Base-by-base conservation (phyloP, 1,140 invertebrate species). In the Gonioctena quinquepunctata region DNA sequence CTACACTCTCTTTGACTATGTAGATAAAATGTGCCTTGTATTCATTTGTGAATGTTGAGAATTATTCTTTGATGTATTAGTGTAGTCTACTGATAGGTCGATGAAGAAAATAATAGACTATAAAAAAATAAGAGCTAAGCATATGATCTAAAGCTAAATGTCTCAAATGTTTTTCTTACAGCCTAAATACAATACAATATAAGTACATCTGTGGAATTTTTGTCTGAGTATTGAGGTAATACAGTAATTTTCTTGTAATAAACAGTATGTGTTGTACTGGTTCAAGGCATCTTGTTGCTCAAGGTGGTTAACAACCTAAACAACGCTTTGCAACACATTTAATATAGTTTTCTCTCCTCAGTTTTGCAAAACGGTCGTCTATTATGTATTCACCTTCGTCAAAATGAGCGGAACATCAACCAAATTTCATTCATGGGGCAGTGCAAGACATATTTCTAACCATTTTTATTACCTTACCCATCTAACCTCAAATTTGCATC, bases 151-250 rank as follows among this genome's bases (percentile, higher is more conserved):
- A 75, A 79, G 75, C 78, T 79, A 79, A 76, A 68, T 68, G 69
- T 74, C 75, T 73, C 60, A 68, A 68, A 72, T 72, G 68, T 78
- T 75, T 74, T 72, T 76, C 74, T 77, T 73, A 78, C 75, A 79
- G 57, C 54, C 74, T 80, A 79, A 74, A 73, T 81, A 82, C 77
- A 74, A 80, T 81, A 82, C 77, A 80, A 80, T 82, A 83, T 83
- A 83, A 83, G 81, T 83, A 83, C 81, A 83, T 82, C 77, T 83
- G 80, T 80, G 76, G 78, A 78, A 80, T 79, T 77, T 79, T 78
- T 81, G 59, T 66, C 80, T 82, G 81, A 82, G 80, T 82, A 82
- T 82, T 83, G 81, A 83, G 81, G 81, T 83, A 83, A 82, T 81
- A 79, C 76, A 78, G 78, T 77, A 76, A 77, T 80, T 77, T 76